Conservation (phyloP, 2,888 invertebrate genomes). For the Sesamia inferens region DNA sequence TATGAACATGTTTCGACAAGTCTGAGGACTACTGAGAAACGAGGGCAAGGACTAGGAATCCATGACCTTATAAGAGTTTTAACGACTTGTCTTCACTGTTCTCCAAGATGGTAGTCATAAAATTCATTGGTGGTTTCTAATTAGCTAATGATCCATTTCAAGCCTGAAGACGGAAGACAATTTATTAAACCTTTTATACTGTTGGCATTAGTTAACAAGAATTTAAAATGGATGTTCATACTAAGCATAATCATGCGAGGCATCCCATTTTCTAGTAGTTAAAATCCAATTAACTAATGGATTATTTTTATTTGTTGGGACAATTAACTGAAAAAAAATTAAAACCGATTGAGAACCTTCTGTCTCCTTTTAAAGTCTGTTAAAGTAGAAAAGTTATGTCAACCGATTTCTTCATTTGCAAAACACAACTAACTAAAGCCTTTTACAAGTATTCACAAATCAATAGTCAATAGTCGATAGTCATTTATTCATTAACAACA, state of each 20-base stretch:
- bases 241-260: background rate
- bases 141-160: constrained; percentile 18
- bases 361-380: no score
- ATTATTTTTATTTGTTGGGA: no score
- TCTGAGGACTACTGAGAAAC: constrained; percentile 56
- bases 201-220: background rate
- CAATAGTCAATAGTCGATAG: no score
- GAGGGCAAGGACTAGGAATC: constrained; percentile 52
- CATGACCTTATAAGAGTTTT: constrained; percentile 32
- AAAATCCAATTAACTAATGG: background rate
- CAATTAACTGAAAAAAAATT: background rate
- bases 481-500: no score
- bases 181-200: background rate
- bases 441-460: no score
- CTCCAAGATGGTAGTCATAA: constrained; percentile 4
- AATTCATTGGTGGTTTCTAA: constrained; percentile 15
- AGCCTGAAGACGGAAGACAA: background rate
- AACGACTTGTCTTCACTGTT: constrained; percentile 12
- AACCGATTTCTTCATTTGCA: background rate
- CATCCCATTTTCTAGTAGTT: background rate
- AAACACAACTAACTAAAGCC: background rate
- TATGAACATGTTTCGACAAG: constrained; percentile 63
- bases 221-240: background rate
- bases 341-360: no score
- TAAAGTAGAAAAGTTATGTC: no score